A percentile compares a stretch with the other conserved stretches of the same genome.
Conservation (phyloP, 2,888 invertebrate genomes). For the Chaitophorus viminalis region DNA sequence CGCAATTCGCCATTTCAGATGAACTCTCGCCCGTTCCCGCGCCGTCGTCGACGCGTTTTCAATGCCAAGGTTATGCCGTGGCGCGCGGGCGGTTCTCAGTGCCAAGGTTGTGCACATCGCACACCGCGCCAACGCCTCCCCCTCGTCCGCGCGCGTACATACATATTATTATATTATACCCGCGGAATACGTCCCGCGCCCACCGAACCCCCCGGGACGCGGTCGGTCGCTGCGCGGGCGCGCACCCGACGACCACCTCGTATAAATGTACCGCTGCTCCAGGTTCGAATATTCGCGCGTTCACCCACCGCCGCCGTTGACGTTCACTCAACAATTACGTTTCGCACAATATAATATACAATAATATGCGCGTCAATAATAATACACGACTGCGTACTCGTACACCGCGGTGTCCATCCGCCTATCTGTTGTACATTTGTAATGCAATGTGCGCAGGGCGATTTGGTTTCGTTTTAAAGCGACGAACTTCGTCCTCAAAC, state of each 20-base stretch:
- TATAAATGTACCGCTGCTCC: too few species aligned
- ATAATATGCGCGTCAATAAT: neutral
- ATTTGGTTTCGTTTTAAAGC: too few species aligned
- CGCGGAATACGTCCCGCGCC: neutral
- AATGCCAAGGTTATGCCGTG: constrained; percentile 63
- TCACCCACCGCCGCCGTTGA: neutral
- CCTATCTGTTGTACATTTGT: neutral
- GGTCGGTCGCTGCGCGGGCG: neutral
- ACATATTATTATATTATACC: neutral
- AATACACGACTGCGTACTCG: neutral
- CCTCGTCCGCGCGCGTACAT: constrained; percentile 18
- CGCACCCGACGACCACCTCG: neutral
- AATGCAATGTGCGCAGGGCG: neutral
- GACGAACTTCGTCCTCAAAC: too few species aligned
- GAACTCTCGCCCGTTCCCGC: neutral
- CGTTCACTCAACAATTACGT: neutral
- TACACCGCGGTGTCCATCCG: neutral
- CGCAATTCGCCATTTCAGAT: constrained; percentile 45
- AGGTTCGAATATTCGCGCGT: neutral
- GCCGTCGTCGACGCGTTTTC: constrained; percentile 64
- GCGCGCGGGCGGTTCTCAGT: constrained; percentile 49
- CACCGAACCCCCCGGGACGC: neutral
- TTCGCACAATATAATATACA: neutral
- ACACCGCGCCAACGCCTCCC: constrained; percentile 45
- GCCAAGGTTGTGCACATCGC: constrained; percentile 62